These are phyloP conservation scores for Gari tellinella DNA, from an alignment of 2,888 invertebrate species.

Conservation along the genomic window DNA sequence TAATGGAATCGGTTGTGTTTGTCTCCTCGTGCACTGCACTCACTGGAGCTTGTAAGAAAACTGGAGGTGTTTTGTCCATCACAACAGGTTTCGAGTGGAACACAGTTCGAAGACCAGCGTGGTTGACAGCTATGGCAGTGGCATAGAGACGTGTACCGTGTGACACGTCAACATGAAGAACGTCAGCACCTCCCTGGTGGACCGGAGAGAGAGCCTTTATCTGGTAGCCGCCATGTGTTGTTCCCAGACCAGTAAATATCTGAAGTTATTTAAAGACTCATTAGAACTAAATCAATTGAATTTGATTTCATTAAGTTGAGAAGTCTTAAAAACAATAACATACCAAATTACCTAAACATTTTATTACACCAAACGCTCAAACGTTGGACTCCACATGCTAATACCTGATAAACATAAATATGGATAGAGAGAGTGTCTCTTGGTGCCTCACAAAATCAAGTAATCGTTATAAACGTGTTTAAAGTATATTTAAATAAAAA, in stretches of 20 bases:
- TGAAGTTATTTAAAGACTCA: background rate
- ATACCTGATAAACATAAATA: no score
- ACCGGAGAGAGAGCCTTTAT: constrained; percentile 35
- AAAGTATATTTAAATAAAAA: no score
- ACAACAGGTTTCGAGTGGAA: constrained; percentile 47
- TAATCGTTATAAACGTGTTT: background rate
- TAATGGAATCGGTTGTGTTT: background rate
- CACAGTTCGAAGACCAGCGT: constrained; percentile 53
- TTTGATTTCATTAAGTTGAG: background rate
- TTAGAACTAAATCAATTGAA: background rate
- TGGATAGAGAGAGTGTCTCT: no score
- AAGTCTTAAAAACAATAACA: background rate
- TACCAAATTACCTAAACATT: background rate
- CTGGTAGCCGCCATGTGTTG: constrained; percentile 56
- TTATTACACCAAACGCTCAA: background rate
- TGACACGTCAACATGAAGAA: constrained; percentile 31
- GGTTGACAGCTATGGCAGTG: constrained; percentile 58
- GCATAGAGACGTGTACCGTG: constrained; percentile 57
- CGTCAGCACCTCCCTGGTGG: constrained; percentile 22
- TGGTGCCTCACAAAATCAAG: no score
- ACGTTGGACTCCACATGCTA: no score
- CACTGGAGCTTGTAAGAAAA: constrained; percentile 7
- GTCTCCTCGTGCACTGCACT: background rate
- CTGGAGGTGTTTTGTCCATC: constrained; percentile 63
- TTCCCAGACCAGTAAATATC: constrained; percentile 53